Conservation (phyloP, 2,888 invertebrate genomes). For the Ectemnius cavifrons region DNA sequence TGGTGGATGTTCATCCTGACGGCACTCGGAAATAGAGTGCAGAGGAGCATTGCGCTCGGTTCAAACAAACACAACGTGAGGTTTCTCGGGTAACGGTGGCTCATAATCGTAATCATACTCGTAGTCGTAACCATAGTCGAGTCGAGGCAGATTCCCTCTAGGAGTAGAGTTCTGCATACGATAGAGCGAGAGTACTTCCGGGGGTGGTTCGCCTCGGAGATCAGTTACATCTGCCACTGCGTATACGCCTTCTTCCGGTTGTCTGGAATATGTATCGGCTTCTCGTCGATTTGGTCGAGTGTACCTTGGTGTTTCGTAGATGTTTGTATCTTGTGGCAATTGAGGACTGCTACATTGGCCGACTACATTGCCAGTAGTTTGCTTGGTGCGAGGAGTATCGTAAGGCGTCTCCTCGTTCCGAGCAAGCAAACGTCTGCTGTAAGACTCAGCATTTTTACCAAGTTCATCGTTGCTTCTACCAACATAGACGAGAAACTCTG, state of each 20-base stretch:
- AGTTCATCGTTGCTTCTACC: constrained; percentile 69
- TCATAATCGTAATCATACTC: constrained; percentile 72
- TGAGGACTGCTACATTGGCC: constrained; percentile 36
- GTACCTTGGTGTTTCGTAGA: constrained; percentile 73
- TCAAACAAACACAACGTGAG: constrained; percentile 76
- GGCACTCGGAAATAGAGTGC: no score
- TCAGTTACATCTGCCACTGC: constrained; percentile 75
- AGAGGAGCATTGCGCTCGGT: not conserved
- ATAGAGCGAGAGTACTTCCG: constrained; percentile 72
- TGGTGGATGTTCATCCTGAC: no score
- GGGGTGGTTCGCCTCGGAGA: constrained; percentile 66
- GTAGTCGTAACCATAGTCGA: constrained; percentile 70
- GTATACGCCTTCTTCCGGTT: constrained; percentile 66
- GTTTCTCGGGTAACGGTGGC: constrained; percentile 68
- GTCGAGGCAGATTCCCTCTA: constrained; percentile 54
- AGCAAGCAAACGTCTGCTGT: constrained; percentile 70
- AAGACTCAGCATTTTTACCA: constrained; percentile 72
- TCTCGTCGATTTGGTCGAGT: constrained; percentile 46
- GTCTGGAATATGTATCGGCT: constrained; percentile 36
- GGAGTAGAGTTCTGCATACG: constrained; percentile 63
- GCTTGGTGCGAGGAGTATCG: constrained; percentile 64
- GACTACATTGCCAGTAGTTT: constrained; percentile 16
- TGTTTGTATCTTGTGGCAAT: constrained; percentile 63
- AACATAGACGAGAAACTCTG: constrained; percentile 75
- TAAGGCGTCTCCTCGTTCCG: constrained; percentile 72